Conservation (phyloP, 2,797 vertebrate genomes). For the Halcyon leucocephala region DNA sequence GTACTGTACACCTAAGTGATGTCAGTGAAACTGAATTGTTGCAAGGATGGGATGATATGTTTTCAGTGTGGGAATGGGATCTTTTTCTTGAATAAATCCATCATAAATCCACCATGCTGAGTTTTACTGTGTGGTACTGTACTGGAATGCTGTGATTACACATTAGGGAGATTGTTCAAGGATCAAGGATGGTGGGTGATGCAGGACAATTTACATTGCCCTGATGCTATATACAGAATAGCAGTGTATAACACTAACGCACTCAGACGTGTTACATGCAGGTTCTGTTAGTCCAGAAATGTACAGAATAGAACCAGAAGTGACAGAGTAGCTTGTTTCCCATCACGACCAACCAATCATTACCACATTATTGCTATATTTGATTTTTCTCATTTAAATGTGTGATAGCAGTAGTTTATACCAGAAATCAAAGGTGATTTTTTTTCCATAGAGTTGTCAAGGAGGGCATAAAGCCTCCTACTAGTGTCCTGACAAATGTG, state of each 20-base stretch:
- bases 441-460: neutral
- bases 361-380: neutral
- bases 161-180: neutral
- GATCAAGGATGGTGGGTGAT: neutral
- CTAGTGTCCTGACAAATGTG: neutral
- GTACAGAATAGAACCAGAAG: neutral
- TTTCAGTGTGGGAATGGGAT: neutral
- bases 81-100: neutral
- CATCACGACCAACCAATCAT: neutral
- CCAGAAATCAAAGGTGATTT: slow-evolving; percentile 8
- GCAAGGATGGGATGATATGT: neutral
- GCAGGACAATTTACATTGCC: neutral
- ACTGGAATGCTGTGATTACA: neutral
- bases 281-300: neutral
- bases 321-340: slow-evolving; percentile 23
- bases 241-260: neutral
- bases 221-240: neutral
- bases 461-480: neutral
- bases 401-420: slow-evolving; percentile 7
- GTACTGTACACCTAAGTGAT: fast-evolving
- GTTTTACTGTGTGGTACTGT: neutral
- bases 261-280: fast-evolving
- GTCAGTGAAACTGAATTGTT: neutral
- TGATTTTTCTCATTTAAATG: slow-evolving; percentile 36
- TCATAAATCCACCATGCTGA: neutral